Evolutionary conservation across 2,797 vertebrate species (phyloP), one percentile per base, ranked within the genome.

Genomic region (Ptychadena robeensis): DNA sequence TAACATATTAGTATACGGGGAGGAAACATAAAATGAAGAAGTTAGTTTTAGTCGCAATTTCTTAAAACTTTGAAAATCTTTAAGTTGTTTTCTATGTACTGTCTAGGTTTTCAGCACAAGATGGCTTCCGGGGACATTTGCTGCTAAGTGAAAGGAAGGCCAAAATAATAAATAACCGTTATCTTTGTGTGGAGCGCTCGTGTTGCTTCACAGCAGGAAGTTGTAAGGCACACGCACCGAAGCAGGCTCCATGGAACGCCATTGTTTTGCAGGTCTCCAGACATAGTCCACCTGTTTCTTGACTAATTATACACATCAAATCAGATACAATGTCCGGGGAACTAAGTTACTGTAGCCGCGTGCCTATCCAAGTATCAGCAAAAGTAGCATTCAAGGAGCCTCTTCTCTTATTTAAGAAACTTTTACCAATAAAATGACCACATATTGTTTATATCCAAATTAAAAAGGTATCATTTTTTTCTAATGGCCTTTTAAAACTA

Each of bases 1-100:
- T 88, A 93, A 89, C 90, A 88, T 88, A 87, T 89, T 90, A 90
- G 22, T 63, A 84, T 87, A 73, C 85, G 86, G 88, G 88, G 68
- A 77, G 73, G 85, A 79, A 88, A 89, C 88, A 32, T 53, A 32
- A 22, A 73, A 48, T 34, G 11, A 69, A 69, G 48, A 34, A 31
- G 11, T 59, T 22, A 11, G 4, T 73, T 68, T 69, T 11, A 12
- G 27, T 9, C 14, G 35, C 9, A 59, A 37, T 28, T n/a, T 68
- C 14, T 67, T 48, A 27, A n/a, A 66, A n/a, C 3, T 22, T 44
- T 8, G 18, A 44, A 27, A n/a, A 66, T 14, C 3, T 22, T 44
- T 8, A 11, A 44, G 15, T 34, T 11, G 25, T 44, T 57, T 53
- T n/a, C 18, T 10, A 71, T 31, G 59, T 9, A 22, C 28, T 44